phyloP scores from a whole-genome alignment of 2,113 vertebrate genomes.

The Calidris pugnax region DNA sequence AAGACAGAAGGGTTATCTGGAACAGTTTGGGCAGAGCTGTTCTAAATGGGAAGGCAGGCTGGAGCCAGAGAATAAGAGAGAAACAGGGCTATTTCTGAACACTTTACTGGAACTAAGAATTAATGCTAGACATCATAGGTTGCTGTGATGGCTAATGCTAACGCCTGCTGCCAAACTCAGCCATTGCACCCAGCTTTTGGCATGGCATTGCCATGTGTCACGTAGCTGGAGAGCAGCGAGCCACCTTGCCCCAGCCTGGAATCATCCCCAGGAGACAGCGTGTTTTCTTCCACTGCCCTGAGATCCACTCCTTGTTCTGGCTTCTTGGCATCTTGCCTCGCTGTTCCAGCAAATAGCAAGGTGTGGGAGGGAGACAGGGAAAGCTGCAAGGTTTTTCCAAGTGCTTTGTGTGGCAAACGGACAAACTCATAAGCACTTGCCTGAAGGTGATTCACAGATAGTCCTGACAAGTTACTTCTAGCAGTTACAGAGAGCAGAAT shows the following conservation, averaged over 20 bases:
- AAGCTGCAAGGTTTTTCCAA: neutral
- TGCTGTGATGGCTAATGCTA: neutral
- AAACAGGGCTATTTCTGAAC: constrained; percentile 20
- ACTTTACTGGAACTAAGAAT: constrained; percentile 14
- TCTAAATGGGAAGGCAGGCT: neutral
- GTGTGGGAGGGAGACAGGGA: neutral
- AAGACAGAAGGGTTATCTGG: neutral
- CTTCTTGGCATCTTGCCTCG: neutral
- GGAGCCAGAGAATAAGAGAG: neutral
- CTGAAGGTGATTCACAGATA: neutral
- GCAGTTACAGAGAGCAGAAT: neutral
- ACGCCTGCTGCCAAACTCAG: neutral
- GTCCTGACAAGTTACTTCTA: neutral
- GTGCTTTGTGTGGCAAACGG: neutral
- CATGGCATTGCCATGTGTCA: neutral
- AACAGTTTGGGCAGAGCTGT: neutral
- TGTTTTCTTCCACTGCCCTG: neutral
- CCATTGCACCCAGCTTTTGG: neutral
- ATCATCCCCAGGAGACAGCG: fast-evolving
- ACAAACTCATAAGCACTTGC: neutral
- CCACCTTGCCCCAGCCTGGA: neutral
- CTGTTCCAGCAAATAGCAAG: neutral
- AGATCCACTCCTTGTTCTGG: neutral
- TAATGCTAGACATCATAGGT: neutral
- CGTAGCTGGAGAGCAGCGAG: neutral